Evolutionary conservation across 2,113 vertebrate species (phyloP).

Genomic region (Procavia capensis): DNA sequence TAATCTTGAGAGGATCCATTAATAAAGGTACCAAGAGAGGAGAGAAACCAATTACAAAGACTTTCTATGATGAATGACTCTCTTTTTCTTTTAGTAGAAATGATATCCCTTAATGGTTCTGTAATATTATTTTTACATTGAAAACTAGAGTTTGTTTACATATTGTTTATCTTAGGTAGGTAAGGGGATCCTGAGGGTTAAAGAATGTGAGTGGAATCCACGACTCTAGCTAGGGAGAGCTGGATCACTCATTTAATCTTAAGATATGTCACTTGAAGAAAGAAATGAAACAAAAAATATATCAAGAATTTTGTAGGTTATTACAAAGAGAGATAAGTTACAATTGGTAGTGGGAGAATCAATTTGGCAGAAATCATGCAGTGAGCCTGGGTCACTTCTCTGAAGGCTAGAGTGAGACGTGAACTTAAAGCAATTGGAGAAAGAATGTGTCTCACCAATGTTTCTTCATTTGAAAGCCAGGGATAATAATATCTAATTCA

Average conservation of each 20-base stretch:
- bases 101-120: background rate
- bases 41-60: background rate
- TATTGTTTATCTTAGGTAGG: background rate
- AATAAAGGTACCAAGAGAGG: background rate
- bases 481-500: background rate
- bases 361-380: background rate
- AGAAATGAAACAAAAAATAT: background rate
- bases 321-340: background rate
- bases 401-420: background rate
- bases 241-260: background rate
- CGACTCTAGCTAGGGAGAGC: background rate
- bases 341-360: background rate
- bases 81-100: background rate
- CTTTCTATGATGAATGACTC: background rate
- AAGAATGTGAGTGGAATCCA: background rate
- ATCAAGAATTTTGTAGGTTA: background rate
- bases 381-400: background rate
- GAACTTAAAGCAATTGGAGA: background rate
- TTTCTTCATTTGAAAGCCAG: background rate
- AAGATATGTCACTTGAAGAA: background rate
- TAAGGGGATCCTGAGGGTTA: background rate
- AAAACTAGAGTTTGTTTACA: background rate
- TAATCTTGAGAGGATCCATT: background rate
- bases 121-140: background rate
- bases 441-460: background rate